Evolutionary conservation across 2,113 vertebrate species (phyloP).

Genomic region (Dolichallabes microphthalmus): DNA sequence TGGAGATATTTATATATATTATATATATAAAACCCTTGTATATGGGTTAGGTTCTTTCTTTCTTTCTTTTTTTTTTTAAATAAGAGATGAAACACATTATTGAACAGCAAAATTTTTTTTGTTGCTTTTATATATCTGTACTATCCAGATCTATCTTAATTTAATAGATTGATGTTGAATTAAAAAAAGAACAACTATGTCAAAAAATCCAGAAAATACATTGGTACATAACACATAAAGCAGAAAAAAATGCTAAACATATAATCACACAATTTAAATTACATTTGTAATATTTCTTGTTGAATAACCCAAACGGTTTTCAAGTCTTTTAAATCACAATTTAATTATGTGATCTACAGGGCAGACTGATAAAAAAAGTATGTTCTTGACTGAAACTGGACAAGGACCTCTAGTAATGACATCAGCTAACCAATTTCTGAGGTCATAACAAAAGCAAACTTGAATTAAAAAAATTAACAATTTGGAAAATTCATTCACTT

Average conservation of each 20-base stretch:
- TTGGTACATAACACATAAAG: background rate
- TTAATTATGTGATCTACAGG: background rate
- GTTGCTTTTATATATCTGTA: background rate
- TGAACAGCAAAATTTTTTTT: background rate
- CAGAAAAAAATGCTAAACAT: background rate
- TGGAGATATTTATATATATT: no score
- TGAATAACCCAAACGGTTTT: background rate
- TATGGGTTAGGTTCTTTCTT: no score
- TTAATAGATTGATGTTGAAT: background rate
- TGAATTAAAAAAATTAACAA: background rate
- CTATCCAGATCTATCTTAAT: background rate
- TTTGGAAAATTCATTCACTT: background rate
- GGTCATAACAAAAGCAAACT: background rate
- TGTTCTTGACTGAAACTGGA: background rate
- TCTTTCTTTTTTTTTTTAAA: background rate
- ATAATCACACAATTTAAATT: background rate
- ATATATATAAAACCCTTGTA: no score
- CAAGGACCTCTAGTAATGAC: background rate
- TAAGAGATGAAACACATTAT: background rate
- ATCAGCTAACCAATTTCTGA: background rate
- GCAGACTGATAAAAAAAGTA: no score
- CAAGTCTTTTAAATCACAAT: background rate
- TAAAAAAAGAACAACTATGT: background rate
- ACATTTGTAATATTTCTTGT: background rate
- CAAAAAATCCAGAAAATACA: background rate